These are phyloP conservation scores for Heliothis subflexa DNA, from an alignment of 1,140 invertebrate species.

Conservation along the genomic window DNA sequence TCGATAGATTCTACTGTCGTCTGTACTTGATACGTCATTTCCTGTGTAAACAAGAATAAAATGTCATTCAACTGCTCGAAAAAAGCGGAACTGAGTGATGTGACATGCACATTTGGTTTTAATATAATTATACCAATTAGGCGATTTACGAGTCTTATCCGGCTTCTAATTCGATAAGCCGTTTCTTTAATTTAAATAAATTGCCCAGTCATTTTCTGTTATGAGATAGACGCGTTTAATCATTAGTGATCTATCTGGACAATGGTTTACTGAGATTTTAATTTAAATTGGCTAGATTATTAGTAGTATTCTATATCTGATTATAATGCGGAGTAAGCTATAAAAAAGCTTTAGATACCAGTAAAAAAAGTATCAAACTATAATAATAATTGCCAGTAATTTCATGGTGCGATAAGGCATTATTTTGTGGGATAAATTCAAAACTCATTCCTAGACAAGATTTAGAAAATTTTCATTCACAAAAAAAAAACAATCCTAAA, in stretches of 20 bases:
- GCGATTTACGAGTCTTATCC: constrained; percentile 38
- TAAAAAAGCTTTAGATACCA: too few species aligned
- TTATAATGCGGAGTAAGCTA: too few species aligned
- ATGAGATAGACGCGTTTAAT: constrained; percentile 6
- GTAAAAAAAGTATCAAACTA: too few species aligned
- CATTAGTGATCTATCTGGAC: not conserved
- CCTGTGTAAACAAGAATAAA: constrained; percentile 44
- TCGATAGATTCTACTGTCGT: too few species aligned
- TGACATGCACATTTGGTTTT: constrained; percentile 17
- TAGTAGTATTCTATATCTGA: too few species aligned
- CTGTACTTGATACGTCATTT: constrained; percentile 34
- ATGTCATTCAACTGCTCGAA: constrained; percentile 28
- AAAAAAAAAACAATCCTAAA: not conserved
- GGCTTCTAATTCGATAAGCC: constrained; percentile 18
- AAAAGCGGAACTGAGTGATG: constrained; percentile 35
- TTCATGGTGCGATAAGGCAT: not conserved
- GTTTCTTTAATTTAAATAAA: constrained; percentile 28
- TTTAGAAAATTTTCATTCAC: too few species aligned
- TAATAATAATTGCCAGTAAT: not conserved
- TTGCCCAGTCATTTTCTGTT: constrained; percentile 21
- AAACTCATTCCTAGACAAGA: too few species aligned
- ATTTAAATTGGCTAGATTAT: not conserved
- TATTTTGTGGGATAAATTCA: not conserved
- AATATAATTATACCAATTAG: constrained; percentile 35
- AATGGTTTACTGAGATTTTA: not conserved